Percentiles rank a stretch among this genome's conserved stretches.
Evolutionary conservation across 2,113 vertebrate species (phyloP).

Genomic region (Acanthisitta chloris): DNA sequence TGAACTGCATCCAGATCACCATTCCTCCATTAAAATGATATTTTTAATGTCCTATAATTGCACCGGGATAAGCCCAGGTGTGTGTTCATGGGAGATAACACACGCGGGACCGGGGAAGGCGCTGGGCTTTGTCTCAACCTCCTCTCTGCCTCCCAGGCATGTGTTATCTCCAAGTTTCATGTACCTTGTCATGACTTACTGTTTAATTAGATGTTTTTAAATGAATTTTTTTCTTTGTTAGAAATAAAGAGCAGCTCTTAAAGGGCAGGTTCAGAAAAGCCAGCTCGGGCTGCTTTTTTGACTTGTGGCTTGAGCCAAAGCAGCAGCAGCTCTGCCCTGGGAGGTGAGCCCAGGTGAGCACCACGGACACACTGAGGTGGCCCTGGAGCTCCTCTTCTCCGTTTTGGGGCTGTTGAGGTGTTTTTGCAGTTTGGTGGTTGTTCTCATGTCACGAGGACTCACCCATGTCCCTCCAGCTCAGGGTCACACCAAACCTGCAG

Average conservation of each 20-base stretch:
- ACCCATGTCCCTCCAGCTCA: fast-evolving
- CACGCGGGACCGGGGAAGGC: background rate
- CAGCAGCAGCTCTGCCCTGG: background rate
- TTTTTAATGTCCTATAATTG: conserved; percentile 69
- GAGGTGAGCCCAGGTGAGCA: fast-evolving
- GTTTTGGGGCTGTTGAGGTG: background rate
- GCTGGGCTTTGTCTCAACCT: conserved; percentile 44
- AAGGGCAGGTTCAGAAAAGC: conserved; percentile 9
- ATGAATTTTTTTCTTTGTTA: conserved; percentile 29
- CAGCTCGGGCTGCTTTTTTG: background rate
- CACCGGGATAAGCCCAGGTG: conserved; percentile 44
- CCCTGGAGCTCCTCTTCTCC: background rate
- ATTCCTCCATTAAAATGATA: conserved; percentile 43
- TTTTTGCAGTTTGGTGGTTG: background rate
- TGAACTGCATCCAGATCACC: conserved; percentile 58
- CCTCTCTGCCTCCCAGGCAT: conserved; percentile 22
- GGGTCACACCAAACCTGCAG: background rate
- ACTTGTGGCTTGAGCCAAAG: background rate
- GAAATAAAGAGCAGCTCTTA: background rate
- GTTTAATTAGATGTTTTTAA: conserved; percentile 65
- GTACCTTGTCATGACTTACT: conserved; percentile 65
- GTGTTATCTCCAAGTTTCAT: conserved; percentile 61
- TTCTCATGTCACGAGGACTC: too few relatives aligned
- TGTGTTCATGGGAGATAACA: conserved; percentile 56
- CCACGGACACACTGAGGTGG: fast-evolving